Percentiles rank a stretch among this genome's conserved stretches.
These are phyloP conservation scores for Fratercula arctica DNA, from an alignment of 2,797 vertebrate genomes.

Conservation along the genomic window DNA sequence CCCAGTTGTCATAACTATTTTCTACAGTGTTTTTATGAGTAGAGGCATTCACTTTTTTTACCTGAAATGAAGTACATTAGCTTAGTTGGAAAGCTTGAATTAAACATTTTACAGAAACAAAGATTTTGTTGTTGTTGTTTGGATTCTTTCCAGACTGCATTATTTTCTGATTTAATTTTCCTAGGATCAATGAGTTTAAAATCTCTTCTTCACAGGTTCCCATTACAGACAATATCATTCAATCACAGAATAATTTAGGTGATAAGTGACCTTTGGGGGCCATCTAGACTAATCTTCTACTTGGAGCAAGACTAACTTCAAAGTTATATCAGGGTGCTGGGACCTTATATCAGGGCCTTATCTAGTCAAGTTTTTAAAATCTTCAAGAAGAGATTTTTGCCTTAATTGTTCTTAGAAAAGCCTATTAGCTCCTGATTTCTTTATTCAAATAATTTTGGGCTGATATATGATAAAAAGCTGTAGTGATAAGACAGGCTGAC, in stretches of 20 bases:
- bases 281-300: neutral
- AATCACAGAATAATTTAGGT: neutral
- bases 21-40: neutral
- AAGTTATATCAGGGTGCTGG: neutral
- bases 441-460: neutral
- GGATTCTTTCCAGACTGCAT: neutral
- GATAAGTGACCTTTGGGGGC: neutral
- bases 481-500: neutral
- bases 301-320: neutral
- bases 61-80: neutral
- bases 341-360: neutral
- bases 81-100: neutral
- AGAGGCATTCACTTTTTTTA: neutral
- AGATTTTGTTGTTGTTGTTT: neutral
- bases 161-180: neutral
- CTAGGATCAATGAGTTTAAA: neutral
- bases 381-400: neutral
- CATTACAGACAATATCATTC: neutral
- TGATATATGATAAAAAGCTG: neutral
- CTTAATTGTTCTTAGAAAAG: neutral
- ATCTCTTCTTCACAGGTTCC: neutral
- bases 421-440: neutral
- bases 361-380: neutral
- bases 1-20: neutral
- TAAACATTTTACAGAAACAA: neutral